Percentiles rank a stretch among this genome's conserved stretches.
phyloP scores from a whole-genome alignment of 2,113 vertebrate species.

The Ameiurus melas region DNA sequence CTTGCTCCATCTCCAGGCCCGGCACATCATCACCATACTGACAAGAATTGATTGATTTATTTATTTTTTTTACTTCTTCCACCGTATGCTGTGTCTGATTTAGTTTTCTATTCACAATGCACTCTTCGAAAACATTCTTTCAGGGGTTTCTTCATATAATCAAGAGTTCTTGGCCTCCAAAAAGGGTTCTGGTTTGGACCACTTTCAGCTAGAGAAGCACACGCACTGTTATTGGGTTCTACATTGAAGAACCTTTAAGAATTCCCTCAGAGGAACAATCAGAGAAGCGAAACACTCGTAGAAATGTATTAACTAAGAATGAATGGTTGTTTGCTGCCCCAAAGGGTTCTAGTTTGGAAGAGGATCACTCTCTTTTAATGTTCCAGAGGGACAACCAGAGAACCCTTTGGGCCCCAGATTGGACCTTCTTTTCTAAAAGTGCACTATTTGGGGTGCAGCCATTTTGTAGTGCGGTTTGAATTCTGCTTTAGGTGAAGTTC shows the following conservation, averaged over 20 bases:
- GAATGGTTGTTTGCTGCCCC: background rate
- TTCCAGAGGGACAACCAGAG: background rate
- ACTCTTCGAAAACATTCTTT: background rate
- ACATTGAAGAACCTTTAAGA: background rate
- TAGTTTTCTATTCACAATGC: background rate
- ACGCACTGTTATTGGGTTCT: background rate
- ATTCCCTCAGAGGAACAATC: background rate
- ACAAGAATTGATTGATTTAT: background rate
- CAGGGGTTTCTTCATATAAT: background rate
- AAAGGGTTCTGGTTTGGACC: background rate
- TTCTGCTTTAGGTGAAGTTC: background rate
- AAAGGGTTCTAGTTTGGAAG: background rate
- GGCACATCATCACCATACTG: slow-evolving; percentile 96
- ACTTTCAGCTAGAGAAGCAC: background rate
- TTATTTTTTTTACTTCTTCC: too few relatives aligned
- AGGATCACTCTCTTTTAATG: background rate
- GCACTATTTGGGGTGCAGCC: background rate
- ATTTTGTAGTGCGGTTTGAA: background rate
- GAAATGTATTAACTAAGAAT: too few relatives aligned
- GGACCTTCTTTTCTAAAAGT: background rate
- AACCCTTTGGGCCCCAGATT: background rate
- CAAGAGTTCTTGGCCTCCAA: background rate
- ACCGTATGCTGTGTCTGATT: background rate
- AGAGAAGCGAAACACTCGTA: background rate
- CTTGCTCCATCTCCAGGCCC: slow-evolving; percentile 93